phyloP scores from a whole-genome alignment of 2,113 vertebrate species.

The Coryphaenoides rupestris region DNA sequence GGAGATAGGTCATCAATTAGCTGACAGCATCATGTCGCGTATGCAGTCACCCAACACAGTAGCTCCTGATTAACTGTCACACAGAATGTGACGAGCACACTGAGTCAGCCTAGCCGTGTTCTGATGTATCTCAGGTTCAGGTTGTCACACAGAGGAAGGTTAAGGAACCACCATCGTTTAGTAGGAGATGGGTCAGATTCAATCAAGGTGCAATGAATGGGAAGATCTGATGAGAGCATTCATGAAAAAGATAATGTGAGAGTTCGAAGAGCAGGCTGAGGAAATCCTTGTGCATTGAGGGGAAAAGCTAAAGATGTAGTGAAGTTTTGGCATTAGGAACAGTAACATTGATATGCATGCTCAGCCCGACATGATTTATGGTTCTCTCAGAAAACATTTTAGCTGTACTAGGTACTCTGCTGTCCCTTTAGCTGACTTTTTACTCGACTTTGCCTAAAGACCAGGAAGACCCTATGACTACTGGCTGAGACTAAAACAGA shows the following conservation, averaged over 20 bases:
- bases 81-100: background rate
- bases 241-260: constrained; percentile 2
- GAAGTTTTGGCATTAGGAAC: constrained; percentile 1
- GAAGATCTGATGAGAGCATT: background rate
- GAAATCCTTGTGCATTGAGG: constrained; percentile 15
- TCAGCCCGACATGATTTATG: too few relatives aligned
- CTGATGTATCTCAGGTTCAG: constrained; percentile 13
- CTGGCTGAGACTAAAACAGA: too few relatives aligned
- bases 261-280: too few relatives aligned
- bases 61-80: background rate
- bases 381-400: constrained; percentile 20
- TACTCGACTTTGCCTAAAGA: background rate
- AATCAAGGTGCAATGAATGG: background rate
- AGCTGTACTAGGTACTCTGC: background rate
- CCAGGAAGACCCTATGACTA: background rate
- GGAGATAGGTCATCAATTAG: constrained; percentile 18
- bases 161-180: background rate
- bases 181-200: background rate
- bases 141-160: constrained; percentile 2
- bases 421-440: constrained; percentile 15
- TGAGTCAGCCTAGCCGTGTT: background rate
- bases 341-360: background rate
- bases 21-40: constrained; percentile 13
- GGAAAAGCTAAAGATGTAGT: constrained; percentile 10
- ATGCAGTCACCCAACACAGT: background rate